phyloP scores from a whole-genome alignment of 2,797 vertebrate genomes.

The Bradypodion ventrale region DNA sequence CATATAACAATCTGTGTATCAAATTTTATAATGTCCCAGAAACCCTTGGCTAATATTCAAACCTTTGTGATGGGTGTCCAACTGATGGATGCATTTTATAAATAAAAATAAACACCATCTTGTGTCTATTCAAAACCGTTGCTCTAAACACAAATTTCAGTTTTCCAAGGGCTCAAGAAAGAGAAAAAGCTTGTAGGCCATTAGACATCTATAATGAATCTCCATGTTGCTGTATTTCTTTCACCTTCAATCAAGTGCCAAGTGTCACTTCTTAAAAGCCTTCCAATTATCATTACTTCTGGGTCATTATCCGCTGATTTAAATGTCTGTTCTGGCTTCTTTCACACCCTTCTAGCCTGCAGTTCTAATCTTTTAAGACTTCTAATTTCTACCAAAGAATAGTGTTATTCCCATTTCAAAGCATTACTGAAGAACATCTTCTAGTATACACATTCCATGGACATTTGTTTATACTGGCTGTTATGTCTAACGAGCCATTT shows the following conservation, averaged over 20 bases:
- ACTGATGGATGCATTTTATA: no score
- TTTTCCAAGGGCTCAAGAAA: background rate
- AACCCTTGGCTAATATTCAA: no score
- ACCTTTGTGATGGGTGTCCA: no score
- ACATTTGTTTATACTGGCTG: background rate
- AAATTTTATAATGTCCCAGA: no score
- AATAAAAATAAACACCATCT: slow-evolving; percentile 15
- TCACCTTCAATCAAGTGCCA: background rate
- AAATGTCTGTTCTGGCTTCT: background rate
- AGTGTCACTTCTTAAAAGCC: background rate
- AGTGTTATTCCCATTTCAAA: background rate
- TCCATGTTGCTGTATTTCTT: background rate
- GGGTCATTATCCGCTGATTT: background rate
- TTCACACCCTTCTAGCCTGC: background rate
- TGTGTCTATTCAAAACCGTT: slow-evolving; percentile 20
- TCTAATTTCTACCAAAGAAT: background rate
- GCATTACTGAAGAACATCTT: background rate
- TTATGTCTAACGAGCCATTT: background rate
- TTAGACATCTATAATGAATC: background rate
- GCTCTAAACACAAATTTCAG: slow-evolving; percentile 1
- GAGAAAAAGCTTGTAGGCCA: no score
- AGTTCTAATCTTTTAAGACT: background rate
- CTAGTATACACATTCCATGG: background rate
- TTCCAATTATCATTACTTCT: background rate
- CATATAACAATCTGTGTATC: no score